Evolutionary conservation across 1,140 invertebrate genomes (phyloP), one percentile per base, ranked within the genome.

Genomic region (Lucilia cuprina): DNA sequence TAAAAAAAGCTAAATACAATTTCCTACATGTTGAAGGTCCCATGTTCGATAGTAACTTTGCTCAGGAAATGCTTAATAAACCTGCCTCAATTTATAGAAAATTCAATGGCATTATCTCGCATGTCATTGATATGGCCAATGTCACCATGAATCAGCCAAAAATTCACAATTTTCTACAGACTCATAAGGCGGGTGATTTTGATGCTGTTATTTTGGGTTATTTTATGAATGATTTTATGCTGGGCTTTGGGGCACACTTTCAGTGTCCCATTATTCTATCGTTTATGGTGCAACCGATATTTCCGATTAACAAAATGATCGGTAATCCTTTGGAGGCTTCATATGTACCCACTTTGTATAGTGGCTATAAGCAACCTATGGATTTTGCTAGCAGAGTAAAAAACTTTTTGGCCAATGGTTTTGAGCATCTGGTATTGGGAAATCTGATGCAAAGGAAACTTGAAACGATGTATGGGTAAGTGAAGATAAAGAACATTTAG

Each of bases 81-180:
- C 41, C 74, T 3, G 17, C 74, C 2, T 47, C 47, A 0, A 14
- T 80, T 17, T 80, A 84, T 80, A 0, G 34, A 84, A 7, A 85
- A 86, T 5, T 77, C 88, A 89, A 70, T 85, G 84, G 49, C 87
- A 89, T 21, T 70, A 86, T 1, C 49, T 89, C 12, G 25, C 41
- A 50, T 35, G 60, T 65, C 74, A 8, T 19, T 19, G 8, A 60
- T 30, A 78, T 84, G 83, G 75, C 83, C 0, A 85, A 85, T 47
- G 84, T 65, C 14, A 83, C 82, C 2, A 21, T 85, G 17, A 70
- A 78, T 65, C 34, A 83, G n/a, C 75, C 84, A 1, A 65, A 41
- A 25, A 85, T 83, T 60, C 30, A 49, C 19, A 4, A 70, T 35
- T 83, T 83, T 41, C 17, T 85, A 13, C 2, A 10, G 4, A 77